These are phyloP conservation scores for Corythaeola cristata DNA, from an alignment of 2,113 vertebrate species.

Conservation along the genomic window DNA sequence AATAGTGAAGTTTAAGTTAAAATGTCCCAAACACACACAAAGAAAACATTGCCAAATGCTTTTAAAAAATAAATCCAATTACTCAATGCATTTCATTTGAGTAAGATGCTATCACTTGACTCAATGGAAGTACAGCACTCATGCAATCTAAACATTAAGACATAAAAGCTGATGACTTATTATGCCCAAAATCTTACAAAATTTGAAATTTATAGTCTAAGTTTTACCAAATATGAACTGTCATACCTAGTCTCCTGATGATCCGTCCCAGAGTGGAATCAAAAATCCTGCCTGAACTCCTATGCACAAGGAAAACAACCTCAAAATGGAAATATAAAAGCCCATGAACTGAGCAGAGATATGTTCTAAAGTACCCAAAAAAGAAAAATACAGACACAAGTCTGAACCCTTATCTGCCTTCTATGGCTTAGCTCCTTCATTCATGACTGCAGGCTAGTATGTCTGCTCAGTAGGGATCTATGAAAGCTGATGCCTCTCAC, in stretches of 20 bases:
- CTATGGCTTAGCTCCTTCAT: neutral
- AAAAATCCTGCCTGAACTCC: neutral
- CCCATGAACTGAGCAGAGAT: neutral
- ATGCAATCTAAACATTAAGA: neutral
- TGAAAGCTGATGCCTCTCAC: neutral
- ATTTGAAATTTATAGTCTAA: neutral
- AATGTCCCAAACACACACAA: neutral
- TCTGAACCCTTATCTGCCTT: neutral
- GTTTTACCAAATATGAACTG: neutral
- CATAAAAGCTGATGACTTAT: neutral
- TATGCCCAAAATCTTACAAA: neutral
- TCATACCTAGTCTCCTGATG: neutral
- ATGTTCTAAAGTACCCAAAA: neutral
- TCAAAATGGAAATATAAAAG: neutral
- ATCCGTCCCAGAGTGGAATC: neutral
- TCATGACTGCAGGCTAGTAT: neutral
- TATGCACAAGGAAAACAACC: neutral
- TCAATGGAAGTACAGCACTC: neutral
- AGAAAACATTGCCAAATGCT: neutral
- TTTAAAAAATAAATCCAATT: neutral
- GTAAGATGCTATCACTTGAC: neutral
- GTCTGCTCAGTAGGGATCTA: neutral
- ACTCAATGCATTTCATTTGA: neutral
- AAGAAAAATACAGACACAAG: neutral
- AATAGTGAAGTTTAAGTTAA: constrained; percentile 1